phyloP scores from a whole-genome alignment of 2,888 invertebrate genomes.

The Conomelus anceps region DNA sequence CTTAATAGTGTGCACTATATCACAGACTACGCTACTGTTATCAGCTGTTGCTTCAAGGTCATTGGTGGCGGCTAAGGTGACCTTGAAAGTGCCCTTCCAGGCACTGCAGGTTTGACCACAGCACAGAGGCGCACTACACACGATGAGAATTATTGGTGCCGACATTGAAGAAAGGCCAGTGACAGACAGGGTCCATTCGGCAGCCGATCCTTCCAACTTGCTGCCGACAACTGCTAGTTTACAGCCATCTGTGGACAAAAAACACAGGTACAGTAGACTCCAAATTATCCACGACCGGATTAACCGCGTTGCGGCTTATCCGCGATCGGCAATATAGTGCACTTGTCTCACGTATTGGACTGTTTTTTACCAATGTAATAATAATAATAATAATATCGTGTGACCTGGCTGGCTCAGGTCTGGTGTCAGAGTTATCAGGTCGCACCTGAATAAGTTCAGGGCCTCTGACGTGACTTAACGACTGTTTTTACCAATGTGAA shows the following conservation, averaged over 20 bases:
- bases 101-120: background rate
- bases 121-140: background rate
- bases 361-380: no score
- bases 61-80: background rate
- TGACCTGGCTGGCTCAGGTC: no score
- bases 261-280: background rate
- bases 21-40: background rate
- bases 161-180: background rate
- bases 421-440: no score
- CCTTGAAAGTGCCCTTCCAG: background rate
- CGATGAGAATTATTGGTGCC: background rate
- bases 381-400: no score
- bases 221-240: background rate
- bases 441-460: no score
- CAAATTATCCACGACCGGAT: no score
- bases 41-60: background rate
- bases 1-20: background rate
- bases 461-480: no score
- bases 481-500: no score
- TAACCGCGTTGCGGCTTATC: no score
- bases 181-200: background rate
- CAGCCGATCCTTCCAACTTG: background rate
- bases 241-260: background rate
- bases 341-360: no score
- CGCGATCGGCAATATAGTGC: no score